phyloP scores from a whole-genome alignment of 2,113 vertebrate genomes.

The Melospiza georgiana region DNA sequence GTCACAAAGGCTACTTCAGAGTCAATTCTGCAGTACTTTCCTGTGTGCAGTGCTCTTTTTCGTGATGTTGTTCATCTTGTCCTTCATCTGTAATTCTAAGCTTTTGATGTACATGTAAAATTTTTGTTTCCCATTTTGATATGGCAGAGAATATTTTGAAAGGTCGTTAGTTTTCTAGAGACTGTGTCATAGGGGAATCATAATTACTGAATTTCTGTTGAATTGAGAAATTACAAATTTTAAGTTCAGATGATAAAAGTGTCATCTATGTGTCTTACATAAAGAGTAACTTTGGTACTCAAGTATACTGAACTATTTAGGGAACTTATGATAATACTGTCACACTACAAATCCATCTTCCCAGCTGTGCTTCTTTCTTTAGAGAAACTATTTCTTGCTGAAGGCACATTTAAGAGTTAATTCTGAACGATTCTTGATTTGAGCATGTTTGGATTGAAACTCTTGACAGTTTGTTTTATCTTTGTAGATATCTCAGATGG shows the following conservation, averaged over 20 bases:
- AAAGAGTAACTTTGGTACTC: background rate
- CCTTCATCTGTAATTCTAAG: background rate
- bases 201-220: background rate
- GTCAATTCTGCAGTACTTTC: background rate
- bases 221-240: background rate
- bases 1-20: background rate
- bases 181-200: background rate
- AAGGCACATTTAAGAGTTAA: background rate
- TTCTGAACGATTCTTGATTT: background rate
- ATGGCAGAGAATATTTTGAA: background rate
- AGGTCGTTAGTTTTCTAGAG: background rate
- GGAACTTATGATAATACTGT: background rate
- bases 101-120: background rate
- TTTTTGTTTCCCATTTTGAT: background rate
- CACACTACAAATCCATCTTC: background rate
- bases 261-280: background rate
- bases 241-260: background rate
- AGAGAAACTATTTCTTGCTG: background rate
- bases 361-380: background rate
- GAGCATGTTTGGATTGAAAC: background rate
- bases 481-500: background rate
- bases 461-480: background rate
- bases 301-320: background rate
- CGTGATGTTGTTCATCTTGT: background rate
- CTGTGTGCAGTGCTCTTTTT: background rate